Percentiles rank a stretch among this genome's conserved stretches.
Evolutionary conservation across 2,797 vertebrate genomes (phyloP).

Genomic region (Betta splendens): DNA sequence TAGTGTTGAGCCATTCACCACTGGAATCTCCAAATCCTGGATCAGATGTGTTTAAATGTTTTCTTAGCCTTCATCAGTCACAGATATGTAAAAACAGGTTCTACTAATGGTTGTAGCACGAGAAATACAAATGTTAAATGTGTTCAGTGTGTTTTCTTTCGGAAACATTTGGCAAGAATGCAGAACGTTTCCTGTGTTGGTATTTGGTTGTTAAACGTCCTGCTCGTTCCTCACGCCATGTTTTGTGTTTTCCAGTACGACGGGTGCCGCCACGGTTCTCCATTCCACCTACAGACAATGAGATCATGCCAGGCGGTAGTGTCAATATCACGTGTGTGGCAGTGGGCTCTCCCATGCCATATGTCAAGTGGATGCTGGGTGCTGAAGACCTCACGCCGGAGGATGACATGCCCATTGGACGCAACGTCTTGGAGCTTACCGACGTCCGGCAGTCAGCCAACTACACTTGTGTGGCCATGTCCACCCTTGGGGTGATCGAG

Average conservation of each 20-base stretch:
- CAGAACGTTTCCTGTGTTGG: not conserved
- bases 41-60: slow-evolving; percentile 69
- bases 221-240: not conserved
- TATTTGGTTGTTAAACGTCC: not conserved
- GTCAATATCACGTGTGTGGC: slow-evolving; percentile 99
- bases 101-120: slow-evolving; percentile 41
- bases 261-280: slow-evolving; percentile 97
- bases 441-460: slow-evolving; percentile 98
- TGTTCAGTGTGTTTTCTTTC: slow-evolving; percentile 21
- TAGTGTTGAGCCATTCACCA: slow-evolving; percentile 75
- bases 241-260: slow-evolving; percentile 86
- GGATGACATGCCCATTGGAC: slow-evolving; percentile 99
- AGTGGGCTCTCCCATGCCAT: slow-evolving; percentile 99
- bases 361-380: slow-evolving; percentile 99
- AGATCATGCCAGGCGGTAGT: slow-evolving; percentile 99
- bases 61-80: slow-evolving; percentile 36
- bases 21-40: slow-evolving; percentile 73
- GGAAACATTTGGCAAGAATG: slow-evolving; percentile 71
- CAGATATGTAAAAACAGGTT: slow-evolving; percentile 45
- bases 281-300: slow-evolving; percentile 97
- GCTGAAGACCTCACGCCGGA: slow-evolving; percentile 98
- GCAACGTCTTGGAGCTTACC: slow-evolving; percentile 96
- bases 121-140: not conserved
- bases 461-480: slow-evolving; percentile 99
- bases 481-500: slow-evolving; percentile 98